Conservation (phyloP, 2,888 invertebrate genomes). For the Drosophila eohydei region DNA sequence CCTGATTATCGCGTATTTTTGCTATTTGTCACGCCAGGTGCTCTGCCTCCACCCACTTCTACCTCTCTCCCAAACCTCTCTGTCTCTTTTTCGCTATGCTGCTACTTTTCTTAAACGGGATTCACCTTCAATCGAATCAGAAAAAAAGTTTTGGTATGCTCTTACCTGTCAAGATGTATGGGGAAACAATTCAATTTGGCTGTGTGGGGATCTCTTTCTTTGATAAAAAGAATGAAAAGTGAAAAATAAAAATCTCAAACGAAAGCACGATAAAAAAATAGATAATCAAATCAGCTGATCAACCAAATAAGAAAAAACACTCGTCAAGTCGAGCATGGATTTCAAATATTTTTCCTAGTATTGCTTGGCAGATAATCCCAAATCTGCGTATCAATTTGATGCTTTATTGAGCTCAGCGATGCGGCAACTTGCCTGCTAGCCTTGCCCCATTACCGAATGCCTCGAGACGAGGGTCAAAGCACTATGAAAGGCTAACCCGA, state of each 20-base stretch:
- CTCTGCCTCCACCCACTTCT: too few relatives aligned
- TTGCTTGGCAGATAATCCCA: conserved; percentile 58
- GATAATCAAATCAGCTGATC: conserved; percentile 38
- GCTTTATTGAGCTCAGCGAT: conserved; percentile 38
- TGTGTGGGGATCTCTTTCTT: not conserved
- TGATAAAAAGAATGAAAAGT: not conserved
- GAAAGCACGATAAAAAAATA: conserved; percentile 3
- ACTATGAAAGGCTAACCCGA: conserved; percentile 12
- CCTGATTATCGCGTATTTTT: too few relatives aligned
- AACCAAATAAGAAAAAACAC: conserved; percentile 26
- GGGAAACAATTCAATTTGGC: conserved; percentile 41
- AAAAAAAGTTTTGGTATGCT: conserved; percentile 70
- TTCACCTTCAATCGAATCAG: conserved; percentile 58
- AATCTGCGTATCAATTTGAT: conserved; percentile 65
- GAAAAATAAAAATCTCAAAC: not conserved
- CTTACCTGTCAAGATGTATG: conserved; percentile 29
- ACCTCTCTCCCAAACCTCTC: too few relatives aligned
- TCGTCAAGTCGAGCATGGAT: conserved; percentile 49
- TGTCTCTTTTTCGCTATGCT: too few relatives aligned
- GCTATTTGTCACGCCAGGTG: too few relatives aligned
- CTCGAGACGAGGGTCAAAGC: conserved; percentile 29
- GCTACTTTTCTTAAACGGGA: too few relatives aligned
- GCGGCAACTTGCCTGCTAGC: conserved; percentile 41
- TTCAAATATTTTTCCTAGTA: conserved; percentile 62
- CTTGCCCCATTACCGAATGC: conserved; percentile 31